These are phyloP conservation scores for Nowickia ferox DNA, from an alignment of 2,888 invertebrate species.

Conservation along the genomic window DNA sequence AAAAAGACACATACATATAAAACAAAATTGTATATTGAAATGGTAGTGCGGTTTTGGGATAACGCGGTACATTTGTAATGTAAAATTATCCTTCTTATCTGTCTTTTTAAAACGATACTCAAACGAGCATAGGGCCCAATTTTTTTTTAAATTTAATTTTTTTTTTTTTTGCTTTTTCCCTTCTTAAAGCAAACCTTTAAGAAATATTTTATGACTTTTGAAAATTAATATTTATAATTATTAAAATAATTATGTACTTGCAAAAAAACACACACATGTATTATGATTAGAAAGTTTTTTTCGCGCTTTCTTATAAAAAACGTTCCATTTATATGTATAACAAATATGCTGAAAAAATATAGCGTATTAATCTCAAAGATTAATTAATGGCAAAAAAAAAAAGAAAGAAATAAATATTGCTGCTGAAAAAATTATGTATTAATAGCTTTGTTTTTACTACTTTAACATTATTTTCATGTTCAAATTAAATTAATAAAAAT, in stretches of 20 bases:
- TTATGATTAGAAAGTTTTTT: slow-evolving; percentile 63
- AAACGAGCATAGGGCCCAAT: not conserved
- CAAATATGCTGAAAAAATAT: slow-evolving; percentile 2
- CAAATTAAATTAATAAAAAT: not conserved
- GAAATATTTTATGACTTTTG: slow-evolving; percentile 31
- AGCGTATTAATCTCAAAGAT: slow-evolving; percentile 66
- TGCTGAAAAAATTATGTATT: slow-evolving; percentile 32
- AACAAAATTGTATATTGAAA: too few species aligned
- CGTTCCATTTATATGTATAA: slow-evolving; percentile 70
- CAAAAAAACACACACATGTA: slow-evolving; percentile 38
- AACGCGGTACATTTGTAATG: too few species aligned
- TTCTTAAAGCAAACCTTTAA: slow-evolving; percentile 34
- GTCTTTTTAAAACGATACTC: too few species aligned
- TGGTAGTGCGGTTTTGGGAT: too few species aligned
- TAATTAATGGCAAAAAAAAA: slow-evolving; percentile 65
- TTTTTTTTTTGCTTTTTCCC: not conserved
- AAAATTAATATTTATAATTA: slow-evolving; percentile 52
- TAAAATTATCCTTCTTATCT: too few species aligned
- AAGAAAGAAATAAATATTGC: slow-evolving; percentile 56
- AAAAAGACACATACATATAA: too few species aligned
- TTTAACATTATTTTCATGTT: not conserved
- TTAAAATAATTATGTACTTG: slow-evolving; percentile 43
- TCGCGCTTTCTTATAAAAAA: slow-evolving; percentile 63
- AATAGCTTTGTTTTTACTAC: not conserved
- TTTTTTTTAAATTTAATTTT: not conserved